Evolutionary conservation across 2,888 invertebrate species (phyloP).

Genomic region (Diaprepes abbreviatus): DNA sequence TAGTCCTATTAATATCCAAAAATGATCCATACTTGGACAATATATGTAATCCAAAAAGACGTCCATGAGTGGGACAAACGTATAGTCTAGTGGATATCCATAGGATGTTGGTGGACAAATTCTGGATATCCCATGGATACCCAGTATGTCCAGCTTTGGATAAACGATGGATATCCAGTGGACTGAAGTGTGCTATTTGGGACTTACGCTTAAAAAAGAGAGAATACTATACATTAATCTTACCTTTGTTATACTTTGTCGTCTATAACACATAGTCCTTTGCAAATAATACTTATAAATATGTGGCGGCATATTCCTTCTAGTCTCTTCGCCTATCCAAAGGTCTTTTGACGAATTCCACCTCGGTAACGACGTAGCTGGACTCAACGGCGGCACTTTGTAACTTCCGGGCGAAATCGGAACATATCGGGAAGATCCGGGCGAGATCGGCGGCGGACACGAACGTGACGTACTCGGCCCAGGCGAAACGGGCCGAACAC

Average conservation of each 20-base stretch:
- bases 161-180: no score
- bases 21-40: no score
- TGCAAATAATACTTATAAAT: conserved; percentile 78
- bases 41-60: no score
- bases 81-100: no score
- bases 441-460: conserved; percentile 43
- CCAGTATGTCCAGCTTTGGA: no score
- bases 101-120: no score
- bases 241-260: conserved; percentile 66
- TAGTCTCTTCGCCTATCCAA: conserved; percentile 80
- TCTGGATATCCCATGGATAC: no score
- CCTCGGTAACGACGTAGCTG: conserved; percentile 38
- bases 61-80: no score
- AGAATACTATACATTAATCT: no score
- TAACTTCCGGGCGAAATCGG: conserved; percentile 35
- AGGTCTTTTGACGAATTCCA: conserved; percentile 58
- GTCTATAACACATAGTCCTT: conserved; percentile 64
- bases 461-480: conserved; percentile 35
- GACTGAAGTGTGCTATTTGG: no score
- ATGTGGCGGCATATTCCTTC: conserved; percentile 74
- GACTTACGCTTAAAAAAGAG: no score
- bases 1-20: no score
- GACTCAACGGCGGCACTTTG: conserved; percentile 30
- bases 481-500: conserved; percentile 32
- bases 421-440: conserved; percentile 28